phyloP scores from a whole-genome alignment of 2,888 invertebrate species.

The Spialia ferax region DNA sequence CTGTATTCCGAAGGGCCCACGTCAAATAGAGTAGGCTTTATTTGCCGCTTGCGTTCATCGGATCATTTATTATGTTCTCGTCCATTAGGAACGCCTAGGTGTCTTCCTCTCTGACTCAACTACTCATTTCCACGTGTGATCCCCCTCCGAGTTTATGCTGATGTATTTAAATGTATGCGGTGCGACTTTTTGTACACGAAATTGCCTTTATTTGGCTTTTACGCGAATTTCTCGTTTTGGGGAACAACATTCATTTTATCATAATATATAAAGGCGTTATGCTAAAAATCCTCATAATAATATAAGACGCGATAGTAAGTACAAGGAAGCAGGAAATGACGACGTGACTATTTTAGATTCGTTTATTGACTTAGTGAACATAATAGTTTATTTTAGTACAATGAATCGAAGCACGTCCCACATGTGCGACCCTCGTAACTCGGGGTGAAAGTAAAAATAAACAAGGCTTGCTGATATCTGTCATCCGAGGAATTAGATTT shows the following conservation, averaged over 20 bases:
- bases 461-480: constrained; percentile 85
- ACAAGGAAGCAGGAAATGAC: constrained; percentile 34
- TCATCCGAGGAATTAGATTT: constrained; percentile 85
- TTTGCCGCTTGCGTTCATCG: constrained; percentile 46
- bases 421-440: constrained; percentile 74
- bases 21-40: constrained; percentile 49
- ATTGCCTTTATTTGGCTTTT: constrained; percentile 74
- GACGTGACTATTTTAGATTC: constrained; percentile 41
- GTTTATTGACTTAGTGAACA: constrained; percentile 71
- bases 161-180: constrained; percentile 78
- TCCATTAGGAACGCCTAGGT: constrained; percentile 54
- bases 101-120: constrained; percentile 57
- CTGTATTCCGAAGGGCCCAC: constrained; percentile 46
- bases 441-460: constrained; percentile 84
- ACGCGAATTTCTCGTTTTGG: constrained; percentile 47
- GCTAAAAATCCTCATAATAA: constrained; percentile 33
- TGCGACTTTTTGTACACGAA: constrained; percentile 67
- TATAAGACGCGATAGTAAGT: constrained; percentile 10
- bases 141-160: constrained; percentile 71
- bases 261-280: constrained; percentile 22
- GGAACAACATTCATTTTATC: constrained; percentile 18
- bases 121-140: constrained; percentile 65
- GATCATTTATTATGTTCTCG: constrained; percentile 55
- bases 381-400: constrained; percentile 80
- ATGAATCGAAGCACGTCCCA: constrained; percentile 68